Conservation (phyloP, 2,888 invertebrate species). For the Tinea pellionella region DNA sequence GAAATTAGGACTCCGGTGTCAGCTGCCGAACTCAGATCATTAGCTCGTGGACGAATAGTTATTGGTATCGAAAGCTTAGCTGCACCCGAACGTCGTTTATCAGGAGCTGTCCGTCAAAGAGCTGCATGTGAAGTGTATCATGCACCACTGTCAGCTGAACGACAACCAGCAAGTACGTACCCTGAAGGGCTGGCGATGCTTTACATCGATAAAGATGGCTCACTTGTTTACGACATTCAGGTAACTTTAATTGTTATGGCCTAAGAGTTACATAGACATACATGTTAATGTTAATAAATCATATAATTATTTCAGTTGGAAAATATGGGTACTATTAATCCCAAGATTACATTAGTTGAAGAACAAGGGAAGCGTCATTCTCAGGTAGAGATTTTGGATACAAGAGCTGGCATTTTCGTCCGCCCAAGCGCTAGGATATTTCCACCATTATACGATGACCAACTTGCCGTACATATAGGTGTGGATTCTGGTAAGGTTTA, state of each 20-base stretch:
- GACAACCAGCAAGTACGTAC: slow-evolving; percentile 47
- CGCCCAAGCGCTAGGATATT: slow-evolving; percentile 83
- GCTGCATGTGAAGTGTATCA: slow-evolving; percentile 86
- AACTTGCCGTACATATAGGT: slow-evolving; percentile 80
- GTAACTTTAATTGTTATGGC: slow-evolving; percentile 26
- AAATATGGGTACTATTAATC: slow-evolving; percentile 70
- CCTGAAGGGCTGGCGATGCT: slow-evolving; percentile 81
- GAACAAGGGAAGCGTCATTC: slow-evolving; percentile 77
- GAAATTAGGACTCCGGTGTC: slow-evolving; percentile 84
- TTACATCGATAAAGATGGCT: slow-evolving; percentile 82
- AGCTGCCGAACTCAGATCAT: slow-evolving; percentile 77
- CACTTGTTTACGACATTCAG: slow-evolving; percentile 81
- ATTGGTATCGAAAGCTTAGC: slow-evolving; percentile 77
- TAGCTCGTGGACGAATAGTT: slow-evolving; percentile 81
- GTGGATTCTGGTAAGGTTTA: slow-evolving; percentile 42
- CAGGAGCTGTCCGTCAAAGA: slow-evolving; percentile 78
- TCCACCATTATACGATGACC: slow-evolving; percentile 85
- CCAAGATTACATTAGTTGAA: slow-evolving; percentile 78
- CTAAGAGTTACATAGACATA: background rate
- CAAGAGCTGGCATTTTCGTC: slow-evolving; percentile 79
- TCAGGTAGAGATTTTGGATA: slow-evolving; percentile 79
- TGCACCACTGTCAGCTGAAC: slow-evolving; percentile 72
- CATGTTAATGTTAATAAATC: no score
- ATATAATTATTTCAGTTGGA: slow-evolving; percentile 58
- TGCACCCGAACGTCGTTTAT: slow-evolving; percentile 74